Conservation (phyloP, 2,888 invertebrate species). For the Heliconius aoede region DNA sequence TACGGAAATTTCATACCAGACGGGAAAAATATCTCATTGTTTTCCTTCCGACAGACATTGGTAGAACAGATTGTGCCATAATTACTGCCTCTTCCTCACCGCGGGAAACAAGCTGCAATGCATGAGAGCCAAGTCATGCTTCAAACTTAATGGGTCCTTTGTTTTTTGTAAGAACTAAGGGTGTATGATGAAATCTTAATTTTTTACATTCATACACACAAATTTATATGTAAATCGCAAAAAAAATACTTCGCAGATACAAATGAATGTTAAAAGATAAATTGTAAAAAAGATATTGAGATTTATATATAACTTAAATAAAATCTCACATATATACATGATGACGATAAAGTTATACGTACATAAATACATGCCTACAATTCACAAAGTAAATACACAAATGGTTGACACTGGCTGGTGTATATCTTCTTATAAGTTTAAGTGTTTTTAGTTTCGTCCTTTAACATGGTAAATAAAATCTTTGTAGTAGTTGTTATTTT, state of each 20-base stretch:
- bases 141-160: constrained; percentile 27
- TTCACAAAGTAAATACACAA: too few relatives aligned
- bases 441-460: too few relatives aligned
- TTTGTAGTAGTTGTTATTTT: too few relatives aligned
- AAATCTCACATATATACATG: background rate
- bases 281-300: background rate
- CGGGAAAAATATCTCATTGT: constrained; percentile 51
- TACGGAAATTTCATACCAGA: constrained; percentile 44
- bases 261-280: background rate
- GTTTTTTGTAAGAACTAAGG: constrained; percentile 16
- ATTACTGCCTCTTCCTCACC: constrained; percentile 38
- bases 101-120: constrained; percentile 35
- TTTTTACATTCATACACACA: background rate
- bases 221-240: background rate
- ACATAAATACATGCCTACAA: too few relatives aligned
- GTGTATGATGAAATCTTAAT: background rate
- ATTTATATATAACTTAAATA: background rate
- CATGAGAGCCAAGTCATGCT: constrained; percentile 9
- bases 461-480: too few relatives aligned
- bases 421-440: background rate
- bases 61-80: constrained; percentile 40
- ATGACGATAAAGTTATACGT: too few relatives aligned
- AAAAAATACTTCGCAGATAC: background rate
- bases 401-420: background rate
- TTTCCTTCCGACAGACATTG: constrained; percentile 54